These are phyloP conservation scores for Heliconius nattereri DNA, from an alignment of 1,140 invertebrate genomes.

Conservation along the genomic window DNA sequence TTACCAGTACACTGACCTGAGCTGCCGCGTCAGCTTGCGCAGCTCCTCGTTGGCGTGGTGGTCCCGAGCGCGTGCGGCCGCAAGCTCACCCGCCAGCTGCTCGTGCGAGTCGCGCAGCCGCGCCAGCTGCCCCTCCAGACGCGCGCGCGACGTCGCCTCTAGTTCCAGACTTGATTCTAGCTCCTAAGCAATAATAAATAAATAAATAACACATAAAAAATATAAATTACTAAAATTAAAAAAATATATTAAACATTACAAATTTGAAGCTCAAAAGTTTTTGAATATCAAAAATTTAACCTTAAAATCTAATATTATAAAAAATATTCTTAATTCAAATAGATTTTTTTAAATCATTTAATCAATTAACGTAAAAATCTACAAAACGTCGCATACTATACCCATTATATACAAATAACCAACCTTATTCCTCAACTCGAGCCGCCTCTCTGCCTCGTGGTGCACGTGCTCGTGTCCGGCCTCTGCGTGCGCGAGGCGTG, in stretches of 20 bases:
- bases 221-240: background rate
- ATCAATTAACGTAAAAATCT: background rate
- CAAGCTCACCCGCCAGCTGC: constrained; percentile 88
- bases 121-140: constrained; percentile 91
- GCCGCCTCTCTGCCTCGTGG: constrained; percentile 84
- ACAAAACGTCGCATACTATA: background rate
- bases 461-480: constrained; percentile 89
- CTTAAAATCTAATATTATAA: too few species aligned
- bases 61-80: constrained; percentile 86
- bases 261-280: too few species aligned
- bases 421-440: constrained; percentile 70
- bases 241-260: too few species aligned
- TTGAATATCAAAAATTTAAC: too few species aligned
- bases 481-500: constrained; percentile 89
- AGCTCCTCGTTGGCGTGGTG: constrained; percentile 88
- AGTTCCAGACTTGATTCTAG: constrained; percentile 94
- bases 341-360: background rate
- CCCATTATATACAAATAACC: too few species aligned
- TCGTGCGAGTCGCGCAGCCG: constrained; percentile 93
- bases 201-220: background rate
- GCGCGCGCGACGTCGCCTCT: constrained; percentile 91
- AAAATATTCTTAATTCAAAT: too few species aligned
- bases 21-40: constrained; percentile 82
- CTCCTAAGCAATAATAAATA: constrained; percentile 82
- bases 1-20: constrained; percentile 50